Evolutionary conservation across 2,797 vertebrate species (phyloP), one percentile per base, ranked within the genome.

Genomic region (Chaetophractus vellerosus): DNA sequence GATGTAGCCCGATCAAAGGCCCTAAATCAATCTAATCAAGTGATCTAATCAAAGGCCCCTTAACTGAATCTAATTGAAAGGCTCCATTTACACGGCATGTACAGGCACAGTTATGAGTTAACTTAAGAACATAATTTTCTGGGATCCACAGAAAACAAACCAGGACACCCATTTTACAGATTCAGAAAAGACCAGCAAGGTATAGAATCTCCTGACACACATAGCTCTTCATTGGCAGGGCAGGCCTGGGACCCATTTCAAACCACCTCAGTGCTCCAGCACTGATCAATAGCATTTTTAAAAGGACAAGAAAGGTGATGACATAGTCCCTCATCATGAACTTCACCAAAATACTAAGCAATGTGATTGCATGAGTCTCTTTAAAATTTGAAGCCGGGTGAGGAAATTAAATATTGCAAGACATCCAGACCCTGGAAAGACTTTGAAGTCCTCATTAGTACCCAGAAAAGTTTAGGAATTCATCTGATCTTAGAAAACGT

Each of bases 401-500:
- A 92, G 45, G 9, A 88, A 76, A 82, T 61, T 61, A 63, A 74
- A 88, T 69, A 64, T 38, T 33, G 21, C 61, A 59, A 36, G 36
- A 31, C 6, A 48, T 38, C 68, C 36, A 9, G 36, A 59, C 64
- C 59, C 64, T 88, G 26, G 76, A 63, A 85, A 81, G 57, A 18
- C 41, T 90, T 88, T 94, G 76, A 90, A 96, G 85, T 48, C 82
- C 84, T 92, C 72, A 55, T 90, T 79, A 93, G 91, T 57, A 50
- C 18, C 59, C 10, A 1, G 38, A 57, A 87, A 96, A 87, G 64
- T 92, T 95, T 80, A 82, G 57, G 89, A 94, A 90, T 85, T 92
- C 93, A 90, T 82, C 71, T 85, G 91, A 96, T 74, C 83, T 95
- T 85, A 88, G 95, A 85, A 86, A 96, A 97, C 88, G 86, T 96